Base-by-base conservation (phyloP, 2,888 invertebrate genomes). In the Fragum whitleyi region DNA sequence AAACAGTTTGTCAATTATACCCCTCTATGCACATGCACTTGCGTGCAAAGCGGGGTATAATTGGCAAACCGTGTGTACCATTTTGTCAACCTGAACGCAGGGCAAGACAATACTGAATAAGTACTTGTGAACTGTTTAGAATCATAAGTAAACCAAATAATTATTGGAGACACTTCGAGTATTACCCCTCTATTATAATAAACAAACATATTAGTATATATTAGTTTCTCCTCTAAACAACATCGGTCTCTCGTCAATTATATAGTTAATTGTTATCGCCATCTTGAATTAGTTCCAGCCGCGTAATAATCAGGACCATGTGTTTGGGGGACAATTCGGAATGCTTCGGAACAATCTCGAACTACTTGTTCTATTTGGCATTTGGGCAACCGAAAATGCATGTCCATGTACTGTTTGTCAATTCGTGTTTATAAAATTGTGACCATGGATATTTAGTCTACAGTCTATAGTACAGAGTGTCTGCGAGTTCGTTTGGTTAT, bases 221-320 rank as follows among this genome's bases (percentile, higher is more conserved):
- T 65, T 42, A 42, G 42, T 36, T n/a, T 39, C 42, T 19, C 19
- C 29, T 19, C 65, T 32, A 16, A 65, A 65, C 47, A 42, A 65
- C 29, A 39, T 65, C 16, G 29, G 21, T 21, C n/a, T 39, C 32
- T 65, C 65, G 36, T n/a, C 57, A 74, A 68, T 74, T 68, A 74
- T 36, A 57, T 16, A 26, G 42, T 68, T 68, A 32, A 67, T 55
- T 53, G 39, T 57, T 68, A 65, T 57, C 67, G 26, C 62, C 36
- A 68, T 65, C 26, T 65, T 65, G 65, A 76, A 76, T 71, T 32
- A 36, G 55, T 70, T 71, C 70, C 55, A 71, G 70, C 23, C 36
- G 74, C 39, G 65, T 51, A 53, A 14, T 70, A 74, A 79, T 79
- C 69, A 51, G 53, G 69, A 69, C 69, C 79, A 79, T 59, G 79